Evolutionary conservation across 2,797 vertebrate genomes (phyloP).

Genomic region (Trichosurus vulpecula): DNA sequence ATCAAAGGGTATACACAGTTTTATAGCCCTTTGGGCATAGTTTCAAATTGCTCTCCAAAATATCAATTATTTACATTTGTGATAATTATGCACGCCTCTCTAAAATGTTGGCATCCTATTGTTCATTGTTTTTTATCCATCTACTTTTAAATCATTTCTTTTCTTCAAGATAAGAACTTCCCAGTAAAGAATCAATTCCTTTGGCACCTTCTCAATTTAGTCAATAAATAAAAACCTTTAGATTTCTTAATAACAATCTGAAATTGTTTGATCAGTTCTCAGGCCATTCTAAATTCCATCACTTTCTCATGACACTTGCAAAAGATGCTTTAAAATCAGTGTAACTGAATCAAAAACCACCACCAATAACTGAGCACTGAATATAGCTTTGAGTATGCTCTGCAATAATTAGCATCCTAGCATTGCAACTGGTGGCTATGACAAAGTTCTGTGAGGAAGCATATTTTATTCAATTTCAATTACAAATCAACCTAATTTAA

Average conservation of each 20-base stretch:
- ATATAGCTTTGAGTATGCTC: not conserved
- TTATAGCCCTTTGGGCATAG: too few species aligned
- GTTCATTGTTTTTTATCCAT: not conserved
- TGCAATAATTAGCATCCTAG: not conserved
- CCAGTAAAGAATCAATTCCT: not conserved
- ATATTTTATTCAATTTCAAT: conserved; percentile 4
- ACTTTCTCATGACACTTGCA: conserved; percentile 7
- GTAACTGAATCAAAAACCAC: conserved; percentile 14
- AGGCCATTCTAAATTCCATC: conserved; percentile 25
- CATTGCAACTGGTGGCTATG: conserved; percentile 30
- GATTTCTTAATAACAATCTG: not conserved
- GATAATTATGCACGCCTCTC: not conserved
- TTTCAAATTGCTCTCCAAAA: too few species aligned
- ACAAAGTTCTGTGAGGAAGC: conserved; percentile 32
- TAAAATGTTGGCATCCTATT: not conserved
- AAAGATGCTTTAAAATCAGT: not conserved
- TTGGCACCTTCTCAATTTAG: not conserved
- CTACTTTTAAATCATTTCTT: not conserved
- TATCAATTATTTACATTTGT: not conserved
- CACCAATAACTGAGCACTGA: not conserved
- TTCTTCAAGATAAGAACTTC: not conserved
- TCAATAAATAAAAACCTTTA: not conserved
- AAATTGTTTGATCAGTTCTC: not conserved
- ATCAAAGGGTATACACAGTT: too few species aligned
- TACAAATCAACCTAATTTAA: conserved; percentile 41